Evolutionary conservation across 2,797 vertebrate genomes (phyloP), one percentile per base, ranked within the genome.

Genomic region (Coregonus sp.): DNA sequence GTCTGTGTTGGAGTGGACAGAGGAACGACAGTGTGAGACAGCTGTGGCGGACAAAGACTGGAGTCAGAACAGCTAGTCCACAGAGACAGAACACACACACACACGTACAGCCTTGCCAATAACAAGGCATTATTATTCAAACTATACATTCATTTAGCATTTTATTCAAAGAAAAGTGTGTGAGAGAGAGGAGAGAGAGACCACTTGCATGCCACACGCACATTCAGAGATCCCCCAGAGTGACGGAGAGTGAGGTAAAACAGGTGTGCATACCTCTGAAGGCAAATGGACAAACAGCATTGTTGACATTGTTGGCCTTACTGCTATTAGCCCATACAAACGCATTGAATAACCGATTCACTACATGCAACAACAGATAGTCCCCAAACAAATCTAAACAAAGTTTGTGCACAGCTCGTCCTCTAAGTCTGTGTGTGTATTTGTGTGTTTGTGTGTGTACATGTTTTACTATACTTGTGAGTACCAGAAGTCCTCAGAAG

Each of bases 11-110:
- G 70, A 81, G 76, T 16, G 72, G 61, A 78, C 68, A 70, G 82
- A 80, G 76, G 75, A 83, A 80, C 83, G 82, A 86, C 84, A 84
- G 84, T 82, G 82, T 89, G 88, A 84, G 86, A 87, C 86, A 87
- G 65, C 61, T 80, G 77, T 9, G 35, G 35, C 75, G 80, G 82
- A 90, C 87, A 91, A 86, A 86, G 81, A 83, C 80, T 86, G 76
- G 82, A 90, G 78, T 83, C 63, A 79, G 87, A 63, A 52, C n/a
- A 72, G 5, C 5, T 31, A 16, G 51, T 2, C n/a, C n/a, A 50
- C 1, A 25, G 18, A 70, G 6, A 20, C 18, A 70, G 18, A 47
- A 35, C 67, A 16, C 35, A 35, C 67, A 35, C 67, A 47, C 18
- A 40, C 68, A 50, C 37, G n/a, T 29, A 52, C 40, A 70, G 37